A percentile compares a stretch with the other conserved stretches of the same genome.
Evolutionary conservation across 2,797 vertebrate species (phyloP).

Genomic region (Enteromius argenteus): DNA sequence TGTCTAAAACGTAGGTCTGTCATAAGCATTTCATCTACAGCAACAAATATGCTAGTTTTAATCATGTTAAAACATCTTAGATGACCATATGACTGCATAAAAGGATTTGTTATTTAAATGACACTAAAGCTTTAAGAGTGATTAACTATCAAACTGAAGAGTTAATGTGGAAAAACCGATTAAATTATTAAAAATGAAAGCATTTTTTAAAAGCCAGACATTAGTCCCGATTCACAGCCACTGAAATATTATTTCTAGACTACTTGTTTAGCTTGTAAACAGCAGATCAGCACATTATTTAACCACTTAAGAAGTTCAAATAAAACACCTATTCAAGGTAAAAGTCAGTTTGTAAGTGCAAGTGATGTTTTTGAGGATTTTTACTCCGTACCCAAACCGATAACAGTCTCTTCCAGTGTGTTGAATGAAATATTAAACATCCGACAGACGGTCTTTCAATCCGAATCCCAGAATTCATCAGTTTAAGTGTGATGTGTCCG

Average conservation of each 20-base stretch:
- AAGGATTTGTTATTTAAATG: neutral
- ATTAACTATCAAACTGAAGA: neutral
- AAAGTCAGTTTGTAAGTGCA: neutral
- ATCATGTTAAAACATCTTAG: neutral
- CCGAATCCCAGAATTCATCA: conserved; percentile 10
- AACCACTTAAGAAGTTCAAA: neutral
- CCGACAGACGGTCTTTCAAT: conserved; percentile 12
- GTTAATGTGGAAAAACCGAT: neutral
- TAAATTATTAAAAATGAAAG: neutral
- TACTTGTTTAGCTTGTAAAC: neutral
- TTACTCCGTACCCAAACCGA: neutral
- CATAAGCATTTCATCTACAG: neutral
- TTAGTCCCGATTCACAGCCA: neutral
- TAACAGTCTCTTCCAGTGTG: neutral
- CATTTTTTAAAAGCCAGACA: neutral
- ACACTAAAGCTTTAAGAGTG: neutral
- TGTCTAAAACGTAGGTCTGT: neutral
- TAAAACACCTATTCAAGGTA: neutral
- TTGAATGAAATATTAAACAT: neutral
- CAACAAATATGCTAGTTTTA: conserved; percentile 9
- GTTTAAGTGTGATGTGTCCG: neutral
- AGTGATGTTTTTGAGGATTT: neutral
- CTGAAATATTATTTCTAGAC: neutral
- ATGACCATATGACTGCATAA: neutral
- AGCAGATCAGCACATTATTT: neutral